A percentile compares a stretch with the other conserved stretches of the same genome.
phyloP scores from a whole-genome alignment of 2,888 invertebrate species.

The Tiliacea citrago region DNA sequence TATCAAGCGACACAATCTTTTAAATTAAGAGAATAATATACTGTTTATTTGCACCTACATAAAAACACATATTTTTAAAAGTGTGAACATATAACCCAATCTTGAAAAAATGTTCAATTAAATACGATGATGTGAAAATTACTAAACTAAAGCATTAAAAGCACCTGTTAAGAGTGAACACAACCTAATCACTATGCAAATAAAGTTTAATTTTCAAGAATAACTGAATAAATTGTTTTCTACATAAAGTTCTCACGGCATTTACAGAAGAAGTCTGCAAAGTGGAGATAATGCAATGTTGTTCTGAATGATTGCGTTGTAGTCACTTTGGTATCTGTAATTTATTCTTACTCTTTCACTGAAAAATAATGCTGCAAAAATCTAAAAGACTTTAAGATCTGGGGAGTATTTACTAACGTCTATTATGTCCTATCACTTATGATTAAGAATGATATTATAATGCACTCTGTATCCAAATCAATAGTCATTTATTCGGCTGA shows the following conservation, averaged over 20 bases:
- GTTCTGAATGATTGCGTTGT: slow-evolving; percentile 11
- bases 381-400: neutral
- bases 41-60: no score
- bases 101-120: neutral
- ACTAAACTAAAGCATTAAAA: slow-evolving; percentile 9
- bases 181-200: slow-evolving; percentile 34
- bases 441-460: neutral
- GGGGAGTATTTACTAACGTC: no score
- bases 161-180: slow-evolving; percentile 2
- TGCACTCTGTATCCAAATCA: neutral
- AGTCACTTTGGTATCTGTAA: slow-evolving; percentile 1
- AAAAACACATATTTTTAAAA: no score
- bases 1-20: no score
- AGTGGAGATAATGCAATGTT: slow-evolving; percentile 35
- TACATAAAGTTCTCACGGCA: neutral
- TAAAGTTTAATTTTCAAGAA: slow-evolving; percentile 39
- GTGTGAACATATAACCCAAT: no score
- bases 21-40: neutral
- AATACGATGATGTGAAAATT: slow-evolving; percentile 12
- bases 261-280: slow-evolving; percentile 30
- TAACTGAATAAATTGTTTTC: slow-evolving; percentile 16
- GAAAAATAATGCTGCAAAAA: neutral
- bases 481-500: no score
- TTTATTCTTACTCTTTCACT: neutral
- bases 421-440: neutral